Conservation (phyloP, 2,113 vertebrate species). For the Brachyhypopomus occidentalis region DNA sequence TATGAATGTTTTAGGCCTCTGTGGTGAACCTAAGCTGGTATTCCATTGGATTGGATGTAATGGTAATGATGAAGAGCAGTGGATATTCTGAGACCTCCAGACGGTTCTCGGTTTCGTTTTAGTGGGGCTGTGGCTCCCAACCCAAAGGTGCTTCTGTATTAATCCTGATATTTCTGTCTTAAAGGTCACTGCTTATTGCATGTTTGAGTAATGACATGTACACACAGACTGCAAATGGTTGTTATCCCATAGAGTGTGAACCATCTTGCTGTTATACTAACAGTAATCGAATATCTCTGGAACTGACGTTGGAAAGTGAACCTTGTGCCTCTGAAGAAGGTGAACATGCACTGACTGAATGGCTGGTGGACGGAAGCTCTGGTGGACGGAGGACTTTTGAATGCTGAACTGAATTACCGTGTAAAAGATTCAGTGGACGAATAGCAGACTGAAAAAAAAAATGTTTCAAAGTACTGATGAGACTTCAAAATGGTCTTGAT, state of each 20-base stretch:
- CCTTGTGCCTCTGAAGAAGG: constrained; percentile 26
- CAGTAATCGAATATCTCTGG: not conserved
- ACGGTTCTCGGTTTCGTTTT: not conserved
- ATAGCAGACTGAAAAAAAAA: not conserved
- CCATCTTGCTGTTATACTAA: constrained; percentile 24
- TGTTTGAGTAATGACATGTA: constrained; percentile 40
- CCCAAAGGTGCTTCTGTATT: constrained; percentile 41
- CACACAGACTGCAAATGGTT: constrained; percentile 30
- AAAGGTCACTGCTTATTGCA: constrained; percentile 26
- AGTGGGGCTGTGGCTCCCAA: constrained; percentile 17
- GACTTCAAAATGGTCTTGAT: not conserved
- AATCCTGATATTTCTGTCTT: not conserved
- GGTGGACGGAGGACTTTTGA: not conserved
- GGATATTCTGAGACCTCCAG: constrained; percentile 1
- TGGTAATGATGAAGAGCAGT: not conserved
- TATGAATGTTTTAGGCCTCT: constrained; percentile 55
- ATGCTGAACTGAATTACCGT: not conserved
- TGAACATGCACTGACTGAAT: constrained; percentile 8
- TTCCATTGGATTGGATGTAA: constrained; percentile 1
- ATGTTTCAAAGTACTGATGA: not conserved
- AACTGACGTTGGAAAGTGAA: constrained; percentile 13
- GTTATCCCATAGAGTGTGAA: constrained; percentile 25
- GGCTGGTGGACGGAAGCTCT: not conserved
- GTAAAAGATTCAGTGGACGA: not conserved
- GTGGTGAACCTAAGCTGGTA: constrained; percentile 48